Conservation (phyloP, 2,113 vertebrate species). For the Trinectes maculatus region DNA sequence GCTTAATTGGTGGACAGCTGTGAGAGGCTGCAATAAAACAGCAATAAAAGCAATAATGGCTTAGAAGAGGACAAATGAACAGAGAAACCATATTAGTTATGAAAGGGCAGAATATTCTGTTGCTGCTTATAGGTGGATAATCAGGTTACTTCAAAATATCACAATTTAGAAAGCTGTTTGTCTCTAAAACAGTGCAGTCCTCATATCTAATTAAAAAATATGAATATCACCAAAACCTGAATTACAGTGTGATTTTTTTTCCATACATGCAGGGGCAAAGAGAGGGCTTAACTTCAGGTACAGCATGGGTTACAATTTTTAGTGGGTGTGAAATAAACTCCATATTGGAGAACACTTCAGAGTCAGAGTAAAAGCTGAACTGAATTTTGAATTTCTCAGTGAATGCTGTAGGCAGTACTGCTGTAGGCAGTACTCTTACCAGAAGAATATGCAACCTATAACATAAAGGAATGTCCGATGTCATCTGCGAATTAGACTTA, state of each 20-base stretch:
- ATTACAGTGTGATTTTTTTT: too few species aligned
- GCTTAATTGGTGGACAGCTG: conserved; percentile 70
- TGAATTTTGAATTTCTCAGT: too few species aligned
- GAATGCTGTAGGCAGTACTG: too few species aligned
- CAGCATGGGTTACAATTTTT: too few species aligned
- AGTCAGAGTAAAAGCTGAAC: too few species aligned
- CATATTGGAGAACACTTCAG: too few species aligned
- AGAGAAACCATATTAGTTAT: conserved; percentile 64
- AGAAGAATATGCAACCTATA: neutral
- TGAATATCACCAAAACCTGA: neutral
- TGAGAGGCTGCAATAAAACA: conserved; percentile 66
- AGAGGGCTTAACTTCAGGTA: too few species aligned
- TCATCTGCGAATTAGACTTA: neutral
- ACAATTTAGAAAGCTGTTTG: conserved; percentile 1
- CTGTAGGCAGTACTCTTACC: neutral
- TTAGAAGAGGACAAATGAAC: conserved; percentile 63
- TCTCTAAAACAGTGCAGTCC: neutral
- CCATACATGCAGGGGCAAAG: too few species aligned
- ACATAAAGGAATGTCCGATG: neutral
- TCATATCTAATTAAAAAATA: neutral
- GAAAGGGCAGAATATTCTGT: conserved; percentile 40
- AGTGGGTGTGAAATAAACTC: too few species aligned
- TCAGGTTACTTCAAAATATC: conserved; percentile 12
- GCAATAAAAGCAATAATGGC: conserved; percentile 76
- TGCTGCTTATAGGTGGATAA: conserved; percentile 5